Conservation (phyloP, 2,888 invertebrate genomes). For the Baccha elongata region DNA sequence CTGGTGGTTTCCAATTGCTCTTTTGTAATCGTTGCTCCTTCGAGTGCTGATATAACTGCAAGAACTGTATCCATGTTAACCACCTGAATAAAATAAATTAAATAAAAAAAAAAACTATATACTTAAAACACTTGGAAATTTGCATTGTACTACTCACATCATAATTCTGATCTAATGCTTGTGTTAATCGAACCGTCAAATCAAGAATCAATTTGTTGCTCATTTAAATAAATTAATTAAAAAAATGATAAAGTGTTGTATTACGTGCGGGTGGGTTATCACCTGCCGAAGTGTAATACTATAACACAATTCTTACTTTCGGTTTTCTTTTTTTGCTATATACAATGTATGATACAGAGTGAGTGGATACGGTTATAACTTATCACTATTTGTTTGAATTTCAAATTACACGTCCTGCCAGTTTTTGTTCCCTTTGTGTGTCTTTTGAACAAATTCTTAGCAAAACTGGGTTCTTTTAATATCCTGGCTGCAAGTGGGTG, state of each 20-base stretch:
- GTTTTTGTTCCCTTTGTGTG: too few relatives aligned
- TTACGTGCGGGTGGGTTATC: slow-evolving; percentile 50
- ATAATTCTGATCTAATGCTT: slow-evolving; percentile 98
- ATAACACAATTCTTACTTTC: slow-evolving; percentile 57
- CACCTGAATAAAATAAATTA: slow-evolving; percentile 85
- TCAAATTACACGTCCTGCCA: too few relatives aligned
- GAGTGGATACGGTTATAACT: slow-evolving; percentile 20
- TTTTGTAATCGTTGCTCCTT: slow-evolving; percentile 87
- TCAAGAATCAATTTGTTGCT: slow-evolving; percentile 91
- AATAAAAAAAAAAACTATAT: slow-evolving; percentile 65
- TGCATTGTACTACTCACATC: slow-evolving; percentile 91
- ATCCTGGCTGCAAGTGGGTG: not conserved
- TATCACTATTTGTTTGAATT: slow-evolving; percentile 15
- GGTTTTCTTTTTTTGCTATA: slow-evolving; percentile 14
- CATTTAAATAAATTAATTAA: slow-evolving; percentile 84
- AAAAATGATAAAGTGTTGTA: slow-evolving; percentile 50
- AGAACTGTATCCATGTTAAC: slow-evolving; percentile 96
- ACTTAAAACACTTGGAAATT: not conserved
- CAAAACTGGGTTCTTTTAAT: too few relatives aligned
- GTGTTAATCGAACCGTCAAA: slow-evolving; percentile 97
- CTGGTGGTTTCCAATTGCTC: slow-evolving; percentile 89
- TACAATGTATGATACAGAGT: not conserved
- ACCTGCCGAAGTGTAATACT: slow-evolving; percentile 58
- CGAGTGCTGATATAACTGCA: slow-evolving; percentile 96
- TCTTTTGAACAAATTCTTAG: too few relatives aligned